Evolutionary conservation across 2,888 invertebrate species (phyloP), one percentile per base, ranked within the genome.

Genomic region (Drosophila mimetica): DNA sequence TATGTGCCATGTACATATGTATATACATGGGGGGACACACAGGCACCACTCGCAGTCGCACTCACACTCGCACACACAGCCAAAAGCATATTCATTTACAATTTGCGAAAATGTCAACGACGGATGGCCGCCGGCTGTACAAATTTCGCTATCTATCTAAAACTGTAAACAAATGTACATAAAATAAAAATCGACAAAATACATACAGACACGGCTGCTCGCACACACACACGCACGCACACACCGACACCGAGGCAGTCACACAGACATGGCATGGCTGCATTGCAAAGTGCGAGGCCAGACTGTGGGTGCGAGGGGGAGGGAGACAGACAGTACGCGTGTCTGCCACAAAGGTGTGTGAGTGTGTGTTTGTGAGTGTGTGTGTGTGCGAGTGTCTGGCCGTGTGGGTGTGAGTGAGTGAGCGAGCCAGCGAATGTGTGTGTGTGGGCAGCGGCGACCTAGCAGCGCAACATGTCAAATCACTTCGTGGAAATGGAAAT

Each of bases 81-180:
- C 71, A 86, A 53, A 69, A 74, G 71, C 71, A 86, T 76, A 82
- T 86, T 86, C 81, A 78, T 86, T 86, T 86, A 84, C 73, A 83
- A 86, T 82, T 82, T 80, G 86, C 84, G 78, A 86, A 86, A 86
- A 80, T 82, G 84, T 86, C 82, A 82, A 83, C 86, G 77, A 74
- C 72, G 64, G 46, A 47, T 37, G 74, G 77, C 72, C 57, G 74
- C 74, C 79, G 80, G 82, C 86, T 82, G 82, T 82, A 82, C 82
- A 82, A 82, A 82, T 82, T 86, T 86, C 75, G 86, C 86, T 82
- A 86, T 82, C 86, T 86, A 80, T 82, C 86, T 86, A 80, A 86
- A 83, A 86, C 80, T 84, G 84, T 86, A 86, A 84, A 82, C 86
- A 83, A 86, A 83, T 80, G 80, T 83, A 82, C 80, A 82, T 82